These are phyloP conservation scores for Microdon myrmicae DNA, from an alignment of 2,888 invertebrate species.

Conservation along the genomic window DNA sequence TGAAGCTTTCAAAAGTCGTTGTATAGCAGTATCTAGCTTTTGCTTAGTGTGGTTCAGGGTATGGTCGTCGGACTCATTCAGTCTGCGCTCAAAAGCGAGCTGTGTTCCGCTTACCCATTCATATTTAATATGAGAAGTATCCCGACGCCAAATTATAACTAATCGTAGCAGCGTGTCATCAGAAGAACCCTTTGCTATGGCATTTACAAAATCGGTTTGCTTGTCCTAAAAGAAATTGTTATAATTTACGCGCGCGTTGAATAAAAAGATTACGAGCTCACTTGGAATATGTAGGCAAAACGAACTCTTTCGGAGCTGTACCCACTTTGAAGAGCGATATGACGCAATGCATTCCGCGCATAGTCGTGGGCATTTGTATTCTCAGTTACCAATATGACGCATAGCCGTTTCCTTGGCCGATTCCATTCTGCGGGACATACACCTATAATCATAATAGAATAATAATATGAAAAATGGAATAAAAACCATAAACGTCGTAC, in stretches of 20 bases:
- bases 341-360: conserved; percentile 75
- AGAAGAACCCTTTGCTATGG: conserved; percentile 68
- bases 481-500: too few relatives aligned
- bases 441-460: conserved; percentile 49
- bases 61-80: conserved; percentile 65
- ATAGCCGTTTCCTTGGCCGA: conserved; percentile 76
- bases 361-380: conserved; percentile 68
- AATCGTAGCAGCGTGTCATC: conserved; percentile 79
- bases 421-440: conserved; percentile 92
- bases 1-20: conserved; percentile 75
- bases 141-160: conserved; percentile 90
- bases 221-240: conserved; percentile 58
- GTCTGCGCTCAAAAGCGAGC: conserved; percentile 60
- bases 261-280: conserved; percentile 65
- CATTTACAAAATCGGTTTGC: conserved; percentile 83
- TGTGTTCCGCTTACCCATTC: conserved; percentile 78
- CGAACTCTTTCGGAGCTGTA: conserved; percentile 77
- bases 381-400: conserved; percentile 83
- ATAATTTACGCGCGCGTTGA: not conserved
- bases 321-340: conserved; percentile 76
- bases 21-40: conserved; percentile 78
- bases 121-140: conserved; percentile 86
- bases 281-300: conserved; percentile 89
- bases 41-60: conserved; percentile 77
- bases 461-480: too few relatives aligned